Evolutionary conservation across 2,888 invertebrate genomes (phyloP), one percentile per base, ranked within the genome.

Genomic region (Cephus runcator): DNA sequence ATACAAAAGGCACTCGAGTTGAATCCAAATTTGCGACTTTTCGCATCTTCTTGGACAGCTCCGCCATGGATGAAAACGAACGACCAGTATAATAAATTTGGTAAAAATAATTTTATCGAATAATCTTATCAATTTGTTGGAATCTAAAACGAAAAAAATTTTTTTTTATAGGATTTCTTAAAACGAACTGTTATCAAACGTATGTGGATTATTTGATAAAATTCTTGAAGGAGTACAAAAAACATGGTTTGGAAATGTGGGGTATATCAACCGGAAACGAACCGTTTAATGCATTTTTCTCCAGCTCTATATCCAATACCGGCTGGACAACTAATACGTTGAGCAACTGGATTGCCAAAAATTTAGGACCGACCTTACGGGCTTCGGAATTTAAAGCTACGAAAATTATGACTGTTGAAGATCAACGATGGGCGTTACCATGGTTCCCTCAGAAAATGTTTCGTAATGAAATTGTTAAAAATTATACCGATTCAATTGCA

Each of bases 211-310:
- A 97, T 88, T 95, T 96, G 90, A 88, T 96, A 11, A 95, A 93
- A 75, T 73, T 96, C 92, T 91, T 97, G 71, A 94, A 96, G 85
- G 94, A 94, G 79, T 97, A 97, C 91, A 92, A 93, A 79, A 93
- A 93, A 76, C 92, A 94, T 34, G 94, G 94, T 35, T 92, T 94
- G 76, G 92, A 93, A 23, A 40, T 40, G 15, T 98, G 97, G 97
- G 97, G 95, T 0, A 92, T 97, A 69, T 96, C 97, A 0, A 95
- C 96, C 0, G 96, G 96, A 68, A 98, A 98, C 90, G 97, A 98
- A 89, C 97, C 98, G 0, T 89, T 94, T 11, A 95, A 95, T 86
- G 95, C 95, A 23, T 92, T 94, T 6, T 83, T 94, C 1, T 93
- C 93, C 79, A 92, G 92, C 4, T 89, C 91, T 11, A 96, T 96